phyloP scores from a whole-genome alignment of 2,888 invertebrate species.

The Mayetiola destructor region DNA sequence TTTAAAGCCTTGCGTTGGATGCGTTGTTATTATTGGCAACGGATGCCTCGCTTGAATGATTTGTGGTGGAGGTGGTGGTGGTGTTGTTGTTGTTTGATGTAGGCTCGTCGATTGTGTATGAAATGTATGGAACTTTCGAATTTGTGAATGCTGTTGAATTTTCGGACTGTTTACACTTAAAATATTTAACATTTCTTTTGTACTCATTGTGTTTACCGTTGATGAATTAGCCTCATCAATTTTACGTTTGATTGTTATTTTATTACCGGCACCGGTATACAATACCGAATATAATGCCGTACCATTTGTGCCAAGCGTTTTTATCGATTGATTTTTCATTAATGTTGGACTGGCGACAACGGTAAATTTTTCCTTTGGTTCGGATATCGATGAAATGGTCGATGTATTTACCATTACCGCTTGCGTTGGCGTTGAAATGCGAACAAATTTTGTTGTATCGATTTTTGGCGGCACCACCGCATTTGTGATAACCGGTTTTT shows the following conservation, averaged over 20 bases:
- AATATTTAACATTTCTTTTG: slow-evolving; percentile 2
- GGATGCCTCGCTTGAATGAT: background rate
- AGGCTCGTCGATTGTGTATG: background rate
- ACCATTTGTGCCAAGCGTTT: slow-evolving; percentile 41
- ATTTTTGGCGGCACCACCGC: background rate
- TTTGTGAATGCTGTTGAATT: background rate
- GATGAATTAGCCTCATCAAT: slow-evolving; percentile 41
- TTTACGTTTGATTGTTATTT: slow-evolving; percentile 70
- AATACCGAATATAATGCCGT: slow-evolving; percentile 60
- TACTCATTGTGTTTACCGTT: slow-evolving; percentile 19
- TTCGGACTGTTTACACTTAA: background rate
- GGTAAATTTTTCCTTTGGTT: background rate
- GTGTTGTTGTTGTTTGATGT: background rate
- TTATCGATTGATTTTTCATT: slow-evolving; percentile 23
- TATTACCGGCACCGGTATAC: slow-evolving; percentile 66
- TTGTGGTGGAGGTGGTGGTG: background rate
- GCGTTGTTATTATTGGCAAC: background rate
- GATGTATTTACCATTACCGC: slow-evolving; percentile 2
- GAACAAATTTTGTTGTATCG: slow-evolving; percentile 28
- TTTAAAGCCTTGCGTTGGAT: slow-evolving; percentile 4
- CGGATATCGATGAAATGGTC: background rate
- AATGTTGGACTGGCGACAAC: slow-evolving; percentile 33
- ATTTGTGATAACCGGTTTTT: slow-evolving; percentile 31
- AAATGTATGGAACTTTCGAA: background rate
- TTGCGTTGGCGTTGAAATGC: slow-evolving; percentile 24